Conservation (phyloP, 2,113 vertebrate species). For the Macquaria australasica region DNA sequence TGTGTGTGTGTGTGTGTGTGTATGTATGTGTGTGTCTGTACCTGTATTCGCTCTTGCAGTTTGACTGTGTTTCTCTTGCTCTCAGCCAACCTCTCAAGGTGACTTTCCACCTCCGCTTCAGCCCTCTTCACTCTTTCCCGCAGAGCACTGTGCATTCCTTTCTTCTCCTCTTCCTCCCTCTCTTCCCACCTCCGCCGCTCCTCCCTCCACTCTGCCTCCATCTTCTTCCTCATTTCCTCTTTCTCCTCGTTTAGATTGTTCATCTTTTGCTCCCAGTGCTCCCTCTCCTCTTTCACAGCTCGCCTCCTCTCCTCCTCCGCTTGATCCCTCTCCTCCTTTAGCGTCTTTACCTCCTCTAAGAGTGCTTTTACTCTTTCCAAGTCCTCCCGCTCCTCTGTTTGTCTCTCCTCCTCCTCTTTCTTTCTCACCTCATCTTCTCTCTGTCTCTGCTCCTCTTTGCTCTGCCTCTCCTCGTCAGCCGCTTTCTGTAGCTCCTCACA, state of each 20-base stretch:
- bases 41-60: slow-evolving; percentile 93
- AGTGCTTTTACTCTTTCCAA: slow-evolving; percentile 64
- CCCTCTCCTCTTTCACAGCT: slow-evolving; percentile 79
- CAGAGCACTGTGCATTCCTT: slow-evolving; percentile 86
- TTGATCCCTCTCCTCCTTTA: slow-evolving; percentile 65
- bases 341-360: slow-evolving; percentile 63
- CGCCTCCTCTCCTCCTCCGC: slow-evolving; percentile 76
- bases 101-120: slow-evolving; percentile 89
- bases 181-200: slow-evolving; percentile 88
- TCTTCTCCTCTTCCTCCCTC: slow-evolving; percentile 89
- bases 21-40: slow-evolving; percentile 64
- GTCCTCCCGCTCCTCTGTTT: slow-evolving; percentile 72
- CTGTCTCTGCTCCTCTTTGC: slow-evolving; percentile 65
- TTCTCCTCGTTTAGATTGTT: slow-evolving; percentile 84
- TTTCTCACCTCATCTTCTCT: slow-evolving; percentile 53
- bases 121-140: slow-evolving; percentile 89
- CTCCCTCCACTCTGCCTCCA: slow-evolving; percentile 86
- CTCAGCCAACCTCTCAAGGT: slow-evolving; percentile 89
- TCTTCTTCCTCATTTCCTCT: slow-evolving; percentile 84
- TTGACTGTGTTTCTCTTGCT: slow-evolving; percentile 89
- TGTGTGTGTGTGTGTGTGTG: no score
- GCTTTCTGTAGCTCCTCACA: slow-evolving; percentile 76
- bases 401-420: slow-evolving; percentile 74
- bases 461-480: slow-evolving; percentile 55
- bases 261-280: slow-evolving; percentile 83